Conservation (phyloP, 23 tunicate species). For the Styela plicata region DNA sequence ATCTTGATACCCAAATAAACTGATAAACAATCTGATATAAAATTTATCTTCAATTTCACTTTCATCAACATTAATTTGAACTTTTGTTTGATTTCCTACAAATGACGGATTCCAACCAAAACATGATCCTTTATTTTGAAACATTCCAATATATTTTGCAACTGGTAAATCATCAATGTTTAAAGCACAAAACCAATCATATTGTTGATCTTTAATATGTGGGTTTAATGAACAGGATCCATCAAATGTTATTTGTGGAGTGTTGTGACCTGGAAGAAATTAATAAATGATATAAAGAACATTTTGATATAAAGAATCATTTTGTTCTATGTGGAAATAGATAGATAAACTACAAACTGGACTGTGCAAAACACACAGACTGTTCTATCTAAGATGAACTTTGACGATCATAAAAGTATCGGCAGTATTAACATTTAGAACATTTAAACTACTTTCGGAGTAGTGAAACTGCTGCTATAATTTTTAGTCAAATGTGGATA, state of each 20-base stretch:
- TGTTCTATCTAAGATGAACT: too few relatives aligned
- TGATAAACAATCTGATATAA: not conserved
- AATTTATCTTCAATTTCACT: not conserved
- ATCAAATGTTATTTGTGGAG: not conserved
- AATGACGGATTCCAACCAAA: slow-evolving; percentile 14
- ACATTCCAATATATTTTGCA: not conserved
- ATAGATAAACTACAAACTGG: too few relatives aligned
- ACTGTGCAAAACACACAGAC: too few relatives aligned
- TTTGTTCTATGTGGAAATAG: too few relatives aligned
- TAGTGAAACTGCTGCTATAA: too few relatives aligned
- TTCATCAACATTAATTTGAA: not conserved
- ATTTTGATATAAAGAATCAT: not conserved
- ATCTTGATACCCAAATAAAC: not conserved
- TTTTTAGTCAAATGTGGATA: too few relatives aligned
- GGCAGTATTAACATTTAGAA: too few relatives aligned
- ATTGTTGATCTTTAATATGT: not conserved
- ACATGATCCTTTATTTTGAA: slow-evolving; percentile 4
- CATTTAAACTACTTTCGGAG: too few relatives aligned
- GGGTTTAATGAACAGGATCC: slow-evolving; percentile 6
- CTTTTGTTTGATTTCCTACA: not conserved
- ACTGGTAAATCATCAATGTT: not conserved
- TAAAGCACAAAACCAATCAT: slow-evolving; percentile 11
- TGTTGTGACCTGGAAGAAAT: not conserved
- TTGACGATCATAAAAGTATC: too few relatives aligned
- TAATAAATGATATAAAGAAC: not conserved